Conservation (phyloP, 2,113 vertebrate genomes). For the Pavo muticus region DNA sequence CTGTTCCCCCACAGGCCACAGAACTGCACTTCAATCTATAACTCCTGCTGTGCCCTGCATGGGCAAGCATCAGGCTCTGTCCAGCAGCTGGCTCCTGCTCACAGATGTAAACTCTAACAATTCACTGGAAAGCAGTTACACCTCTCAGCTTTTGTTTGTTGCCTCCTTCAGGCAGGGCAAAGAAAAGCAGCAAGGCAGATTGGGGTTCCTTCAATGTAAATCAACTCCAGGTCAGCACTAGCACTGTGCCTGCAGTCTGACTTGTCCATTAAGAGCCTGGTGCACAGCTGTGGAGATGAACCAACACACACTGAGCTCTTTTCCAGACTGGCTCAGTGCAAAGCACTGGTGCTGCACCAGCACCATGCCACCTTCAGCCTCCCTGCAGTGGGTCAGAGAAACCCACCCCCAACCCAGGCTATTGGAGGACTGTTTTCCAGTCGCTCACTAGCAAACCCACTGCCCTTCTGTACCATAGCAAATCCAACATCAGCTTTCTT, state of each 20-base stretch:
- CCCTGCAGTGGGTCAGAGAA: background rate
- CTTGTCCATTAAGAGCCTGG: fast-evolving
- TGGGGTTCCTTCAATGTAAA: background rate
- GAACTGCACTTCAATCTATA: background rate
- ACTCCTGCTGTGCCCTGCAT: fast-evolving
- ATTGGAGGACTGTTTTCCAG: background rate
- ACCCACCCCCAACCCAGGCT: background rate
- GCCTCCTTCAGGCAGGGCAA: background rate
- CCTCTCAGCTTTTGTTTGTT: background rate
- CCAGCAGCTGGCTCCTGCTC: background rate
- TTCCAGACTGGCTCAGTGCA: background rate
- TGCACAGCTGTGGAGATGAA: background rate
- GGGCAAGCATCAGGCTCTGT: background rate
- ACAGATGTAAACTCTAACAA: background rate
- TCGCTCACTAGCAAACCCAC: background rate
- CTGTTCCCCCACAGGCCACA: background rate
- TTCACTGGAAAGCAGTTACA: background rate
- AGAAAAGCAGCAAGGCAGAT: background rate
- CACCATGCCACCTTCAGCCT: background rate
- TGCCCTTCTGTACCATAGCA: conserved; percentile 86
- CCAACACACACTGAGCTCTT: fast-evolving
- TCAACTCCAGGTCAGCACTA: background rate
- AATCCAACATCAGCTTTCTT: conserved; percentile 99
- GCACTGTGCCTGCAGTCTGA: fast-evolving
- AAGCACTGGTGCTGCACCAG: background rate